Evolutionary conservation across 2,113 vertebrate species (phyloP).

Genomic region (Brienomyrus brachyistius): DNA sequence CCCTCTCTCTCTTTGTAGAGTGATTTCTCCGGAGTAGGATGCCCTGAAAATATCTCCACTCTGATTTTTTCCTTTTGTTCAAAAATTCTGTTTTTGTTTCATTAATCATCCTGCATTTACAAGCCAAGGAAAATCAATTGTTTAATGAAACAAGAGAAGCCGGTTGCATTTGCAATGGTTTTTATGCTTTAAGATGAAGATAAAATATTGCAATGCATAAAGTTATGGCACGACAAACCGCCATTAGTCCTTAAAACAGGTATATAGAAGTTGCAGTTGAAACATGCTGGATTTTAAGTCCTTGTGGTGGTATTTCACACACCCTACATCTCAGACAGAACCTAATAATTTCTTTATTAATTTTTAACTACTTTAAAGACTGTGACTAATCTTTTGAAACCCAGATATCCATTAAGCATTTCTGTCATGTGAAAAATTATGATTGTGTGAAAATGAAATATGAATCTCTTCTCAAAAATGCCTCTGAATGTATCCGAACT

Average conservation of each 20-base stretch:
- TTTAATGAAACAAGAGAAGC: not conserved
- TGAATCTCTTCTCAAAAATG: conserved; percentile 39
- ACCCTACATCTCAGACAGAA: not conserved
- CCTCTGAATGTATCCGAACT: not conserved
- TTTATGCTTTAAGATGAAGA: not conserved
- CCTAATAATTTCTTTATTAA: not conserved
- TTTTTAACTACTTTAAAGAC: not conserved
- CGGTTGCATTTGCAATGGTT: not conserved
- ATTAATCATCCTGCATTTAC: not conserved
- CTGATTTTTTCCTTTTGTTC: not conserved
- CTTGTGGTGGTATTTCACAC: not conserved
- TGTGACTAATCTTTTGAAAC: conserved; percentile 2
- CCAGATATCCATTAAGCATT: conserved; percentile 25
- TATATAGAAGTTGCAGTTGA: not conserved
- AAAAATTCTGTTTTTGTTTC: not conserved
- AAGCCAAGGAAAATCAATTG: not conserved
- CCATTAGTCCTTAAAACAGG: not conserved
- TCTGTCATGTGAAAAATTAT: conserved; percentile 33
- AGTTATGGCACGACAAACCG: not conserved
- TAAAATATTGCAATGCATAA: not conserved
- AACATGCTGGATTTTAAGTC: not conserved
- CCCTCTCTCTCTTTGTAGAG: not conserved
- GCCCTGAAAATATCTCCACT: not conserved
- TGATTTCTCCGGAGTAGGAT: not conserved
- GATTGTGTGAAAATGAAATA: conserved; percentile 40